phyloP scores from a whole-genome alignment of 2,888 invertebrate species.

The Perizoma flavofasciatum region DNA sequence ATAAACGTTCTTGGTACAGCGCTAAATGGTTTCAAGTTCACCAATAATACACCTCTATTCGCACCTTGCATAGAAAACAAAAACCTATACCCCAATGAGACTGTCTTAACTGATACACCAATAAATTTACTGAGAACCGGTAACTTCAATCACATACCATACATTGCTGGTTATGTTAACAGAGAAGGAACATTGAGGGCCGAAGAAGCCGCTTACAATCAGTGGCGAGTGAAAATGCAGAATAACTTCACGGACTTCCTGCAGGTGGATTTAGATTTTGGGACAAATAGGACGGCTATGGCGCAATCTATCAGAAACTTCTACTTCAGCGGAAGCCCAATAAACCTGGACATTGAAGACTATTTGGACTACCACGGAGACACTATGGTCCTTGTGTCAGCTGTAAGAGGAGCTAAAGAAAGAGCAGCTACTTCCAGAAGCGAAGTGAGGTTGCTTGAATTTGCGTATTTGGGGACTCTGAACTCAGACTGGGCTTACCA shows the following conservation, averaged over 20 bases:
- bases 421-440: constrained; percentile 57
- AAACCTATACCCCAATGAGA: constrained; percentile 46
- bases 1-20: constrained; percentile 47
- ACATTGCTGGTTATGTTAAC: constrained; percentile 63
- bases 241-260: constrained; percentile 65
- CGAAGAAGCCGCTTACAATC: constrained; percentile 49
- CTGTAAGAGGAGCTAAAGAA: constrained; percentile 60
- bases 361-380: constrained; percentile 72
- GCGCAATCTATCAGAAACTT: constrained; percentile 52
- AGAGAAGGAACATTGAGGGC: constrained; percentile 71
- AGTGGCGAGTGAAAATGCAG: constrained; percentile 65
- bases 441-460: constrained; percentile 62
- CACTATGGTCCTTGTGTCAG: constrained; percentile 58
- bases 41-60: constrained; percentile 67
- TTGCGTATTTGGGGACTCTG: constrained; percentile 60
- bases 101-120: constrained; percentile 62
- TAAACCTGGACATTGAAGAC: constrained; percentile 63
- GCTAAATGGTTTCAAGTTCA: constrained; percentile 55
- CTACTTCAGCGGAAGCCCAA: constrained; percentile 57
- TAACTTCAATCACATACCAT: constrained; percentile 64
- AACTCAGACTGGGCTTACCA: constrained; percentile 62
- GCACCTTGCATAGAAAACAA: constrained; percentile 71
- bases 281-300: constrained; percentile 45
- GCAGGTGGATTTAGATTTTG: constrained; percentile 60
- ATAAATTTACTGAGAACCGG: constrained; percentile 58